Base-by-base conservation (phyloP, 2,113 vertebrate genomes). In the Craseonycteris thonglongyai region DNA sequence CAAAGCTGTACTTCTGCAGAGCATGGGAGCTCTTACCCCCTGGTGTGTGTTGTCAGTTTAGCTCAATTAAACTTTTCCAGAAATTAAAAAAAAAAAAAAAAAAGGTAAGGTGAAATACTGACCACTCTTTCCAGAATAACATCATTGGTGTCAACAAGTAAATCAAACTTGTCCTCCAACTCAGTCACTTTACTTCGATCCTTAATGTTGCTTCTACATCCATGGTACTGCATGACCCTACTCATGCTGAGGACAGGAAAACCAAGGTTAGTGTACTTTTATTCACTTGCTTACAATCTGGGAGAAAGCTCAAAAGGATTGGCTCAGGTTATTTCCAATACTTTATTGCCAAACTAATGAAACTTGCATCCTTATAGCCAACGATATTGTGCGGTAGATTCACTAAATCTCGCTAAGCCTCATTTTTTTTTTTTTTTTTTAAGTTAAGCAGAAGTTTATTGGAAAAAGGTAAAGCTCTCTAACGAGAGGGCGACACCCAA, bases 51-150 rank as follows among this genome's bases (percentile, higher is more conserved):
- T 16, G 49, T 51, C 49, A 51, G 15, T 18, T 51, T 51, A 16
- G 49, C 49, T 51, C 49, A 14, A 51, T 51, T 51, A 51, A 51
- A 51, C 49, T 51, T 16, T 51, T 51, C 49, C 18, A 51, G 4
- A 51, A 51, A 18, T 13, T 19, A 51, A 51, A 15, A 51, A 18
- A 51, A 51, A 51, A 51, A 49, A 14, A 49, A 49, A 49, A 49
- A 49, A 15, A 16, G 78, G 82, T 30, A 81, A 56, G 33, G 71
- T 40, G 49, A 68, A 51, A 71, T 61, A 96, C 99, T 96, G 98
- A 99, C 99, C 99, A 99, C 99, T 99, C 98, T 98, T 97, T 99
- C 99, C 4, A 99, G 98, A 97, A 99, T 99, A 54, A 98, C 89
- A 1, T 99, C 99, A 1, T 99, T 99, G 21, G 99, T 98, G 51